Conservation (phyloP, 2,888 invertebrate genomes). For the Hirtodrosophila alboralis region DNA sequence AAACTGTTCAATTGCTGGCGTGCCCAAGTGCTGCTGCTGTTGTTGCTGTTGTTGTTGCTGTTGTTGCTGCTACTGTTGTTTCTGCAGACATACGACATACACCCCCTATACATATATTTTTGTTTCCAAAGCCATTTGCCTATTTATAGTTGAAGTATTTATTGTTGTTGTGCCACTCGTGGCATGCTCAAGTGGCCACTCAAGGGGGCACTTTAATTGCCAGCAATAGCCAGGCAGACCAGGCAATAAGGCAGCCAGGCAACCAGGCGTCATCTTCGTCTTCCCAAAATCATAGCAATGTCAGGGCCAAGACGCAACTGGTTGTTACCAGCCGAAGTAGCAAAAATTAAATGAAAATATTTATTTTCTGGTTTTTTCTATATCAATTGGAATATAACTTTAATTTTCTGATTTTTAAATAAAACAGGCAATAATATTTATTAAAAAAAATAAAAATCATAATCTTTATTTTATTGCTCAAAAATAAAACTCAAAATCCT, state of each 20-base stretch:
- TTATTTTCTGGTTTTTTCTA: too few relatives aligned
- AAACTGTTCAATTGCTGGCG: slow-evolving; percentile 58
- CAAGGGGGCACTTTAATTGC: slow-evolving; percentile 72
- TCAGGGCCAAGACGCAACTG: slow-evolving; percentile 69
- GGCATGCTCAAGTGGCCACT: slow-evolving; percentile 76
- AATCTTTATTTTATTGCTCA: too few relatives aligned
- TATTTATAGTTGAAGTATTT: slow-evolving; percentile 80
- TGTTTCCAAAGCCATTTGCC: slow-evolving; percentile 73
- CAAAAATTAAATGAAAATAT: too few relatives aligned
- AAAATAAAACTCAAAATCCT: too few relatives aligned
- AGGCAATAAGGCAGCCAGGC: slow-evolving; percentile 17
- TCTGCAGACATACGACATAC: slow-evolving; percentile 14
- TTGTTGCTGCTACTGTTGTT: slow-evolving; percentile 2
- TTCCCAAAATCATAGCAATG: slow-evolving; percentile 45
- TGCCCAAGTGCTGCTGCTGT: slow-evolving; percentile 57
- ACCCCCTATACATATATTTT: slow-evolving; percentile 53
- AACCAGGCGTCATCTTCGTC: slow-evolving; percentile 3
- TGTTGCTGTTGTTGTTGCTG: slow-evolving; percentile 29
- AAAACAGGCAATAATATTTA: too few relatives aligned
- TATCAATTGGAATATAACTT: too few relatives aligned
- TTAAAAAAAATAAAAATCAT: too few relatives aligned
- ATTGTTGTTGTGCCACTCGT: slow-evolving; percentile 75
- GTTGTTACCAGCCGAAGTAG: slow-evolving; percentile 48
- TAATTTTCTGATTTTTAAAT: too few relatives aligned
- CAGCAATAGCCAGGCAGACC: slow-evolving; percentile 35